A percentile compares a stretch with the other conserved stretches of the same genome.
phyloP scores from a whole-genome alignment of 2,888 invertebrate species.

The Bursaphelenchus okinawaensis region DNA sequence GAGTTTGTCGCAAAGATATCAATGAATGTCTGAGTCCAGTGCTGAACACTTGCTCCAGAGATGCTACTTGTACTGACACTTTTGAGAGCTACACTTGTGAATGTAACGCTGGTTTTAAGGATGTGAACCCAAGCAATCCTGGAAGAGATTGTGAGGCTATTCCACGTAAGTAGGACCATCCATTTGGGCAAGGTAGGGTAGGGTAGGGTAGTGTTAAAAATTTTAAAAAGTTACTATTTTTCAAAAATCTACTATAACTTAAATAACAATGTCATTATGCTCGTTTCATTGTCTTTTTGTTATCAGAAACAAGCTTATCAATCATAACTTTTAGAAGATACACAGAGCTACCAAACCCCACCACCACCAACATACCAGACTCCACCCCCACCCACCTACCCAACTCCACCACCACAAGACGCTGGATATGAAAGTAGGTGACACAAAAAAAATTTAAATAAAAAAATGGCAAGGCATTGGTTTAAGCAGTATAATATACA shows the following conservation, averaged over 20 bases:
- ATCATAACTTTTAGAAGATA: background rate
- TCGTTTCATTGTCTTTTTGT: too few relatives aligned
- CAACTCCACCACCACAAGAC: background rate
- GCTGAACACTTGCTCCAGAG: conserved; percentile 44
- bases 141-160: conserved; percentile 7
- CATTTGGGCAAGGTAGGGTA: too few relatives aligned
- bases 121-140: conserved; percentile 8
- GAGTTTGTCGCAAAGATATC: conserved; percentile 40
- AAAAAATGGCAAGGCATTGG: too few relatives aligned
- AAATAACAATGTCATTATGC: too few relatives aligned
- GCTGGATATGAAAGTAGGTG: too few relatives aligned
- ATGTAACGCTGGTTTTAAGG: conserved; percentile 7
- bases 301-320: too few relatives aligned
- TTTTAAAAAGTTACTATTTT: too few relatives aligned
- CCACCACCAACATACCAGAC: background rate
- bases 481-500: too few relatives aligned
- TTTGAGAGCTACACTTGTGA: conserved; percentile 8
- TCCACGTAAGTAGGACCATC: conserved; percentile 5
- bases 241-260: too few relatives aligned
- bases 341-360: background rate
- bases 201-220: too few relatives aligned
- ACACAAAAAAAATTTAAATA: too few relatives aligned
- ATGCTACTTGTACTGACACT: conserved; percentile 19
- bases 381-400: background rate
- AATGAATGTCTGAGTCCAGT: conserved; percentile 51